Percentiles rank a stretch among this genome's conserved stretches.
Conservation (phyloP, 2,888 invertebrate species). For the Nineta flava region DNA sequence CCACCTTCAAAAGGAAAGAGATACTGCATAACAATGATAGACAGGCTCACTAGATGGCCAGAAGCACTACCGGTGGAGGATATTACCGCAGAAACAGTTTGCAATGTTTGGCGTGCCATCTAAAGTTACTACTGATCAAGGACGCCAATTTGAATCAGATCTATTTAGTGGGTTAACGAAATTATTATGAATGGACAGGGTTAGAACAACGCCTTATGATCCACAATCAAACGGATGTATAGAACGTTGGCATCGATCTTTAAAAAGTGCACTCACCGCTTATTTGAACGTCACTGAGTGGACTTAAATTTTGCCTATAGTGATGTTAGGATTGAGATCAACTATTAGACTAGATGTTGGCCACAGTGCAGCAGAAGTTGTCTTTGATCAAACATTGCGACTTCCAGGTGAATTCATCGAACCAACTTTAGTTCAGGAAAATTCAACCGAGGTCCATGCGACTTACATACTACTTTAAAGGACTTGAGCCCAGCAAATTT, state of each 20-base stretch:
- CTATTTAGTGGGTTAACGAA: conserved; percentile 13
- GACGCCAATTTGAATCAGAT: conserved; percentile 16
- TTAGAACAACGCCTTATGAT: conserved; percentile 5
- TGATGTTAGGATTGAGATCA: conserved; percentile 12
- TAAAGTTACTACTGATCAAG: conserved; percentile 19
- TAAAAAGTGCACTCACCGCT: neutral
- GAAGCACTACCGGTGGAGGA: conserved; percentile 19
- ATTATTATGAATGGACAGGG: conserved; percentile 10
- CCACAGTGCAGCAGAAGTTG: conserved; percentile 14
- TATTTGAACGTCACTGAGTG: neutral
- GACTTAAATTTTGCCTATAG: neutral
- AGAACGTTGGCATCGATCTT: neutral
- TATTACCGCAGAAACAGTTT: conserved; percentile 18
- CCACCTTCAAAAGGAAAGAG: too few relatives aligned
- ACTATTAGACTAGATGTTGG: conserved; percentile 17
- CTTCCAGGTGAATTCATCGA: conserved; percentile 18
- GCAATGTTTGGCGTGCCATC: conserved; percentile 16
- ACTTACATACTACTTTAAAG: too few relatives aligned
- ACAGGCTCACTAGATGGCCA: conserved; percentile 19
- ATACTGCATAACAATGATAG: too few relatives aligned
- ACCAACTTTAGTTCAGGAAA: too few relatives aligned
- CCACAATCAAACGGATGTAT: neutral
- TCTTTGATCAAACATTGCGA: conserved; percentile 16
- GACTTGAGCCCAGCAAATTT: too few relatives aligned
- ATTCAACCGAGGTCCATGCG: too few relatives aligned